Base-by-base conservation (phyloP, 2,888 invertebrate genomes). In the Drosophila anomalata region DNA sequence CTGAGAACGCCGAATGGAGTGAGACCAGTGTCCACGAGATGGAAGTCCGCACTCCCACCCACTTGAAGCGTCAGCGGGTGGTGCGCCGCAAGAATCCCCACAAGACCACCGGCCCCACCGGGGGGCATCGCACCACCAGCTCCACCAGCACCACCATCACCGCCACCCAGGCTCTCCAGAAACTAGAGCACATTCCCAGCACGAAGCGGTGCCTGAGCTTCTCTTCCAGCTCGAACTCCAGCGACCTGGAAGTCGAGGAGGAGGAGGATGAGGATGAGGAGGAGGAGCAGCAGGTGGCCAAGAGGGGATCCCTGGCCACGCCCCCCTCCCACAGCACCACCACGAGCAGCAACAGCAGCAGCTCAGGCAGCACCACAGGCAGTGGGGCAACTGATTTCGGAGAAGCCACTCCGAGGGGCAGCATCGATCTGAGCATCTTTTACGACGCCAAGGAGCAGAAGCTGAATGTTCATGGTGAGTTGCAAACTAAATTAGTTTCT, bases 401-500 rank as follows among this genome's bases (percentile, higher is more conserved):
- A 17, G 6, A 44, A 26, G 47, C 48, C 72, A 41, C 39, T 5
- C 36, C 36, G n/a, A 58, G 88, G 76, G 95, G 94, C 24, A 94
- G 94, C 3, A 93, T 95, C 78, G 95, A 95, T 81, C 91, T 95
- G 80, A 94, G 94, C 87, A 93, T 94, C 66, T 91, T 53, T 4
- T 83, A 74, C 51, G 61, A 92, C 42, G 92, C 92, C 24, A 93
- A 93, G 36, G 93, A 93, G 75, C 93, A 94, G 73, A 92, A 93
- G 63, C 93, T 95, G 88, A 94, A 94, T 92, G 94, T 95, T 84
- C 94, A 94, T 92, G 95, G 95, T 95, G 92, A 94, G 94, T 94
- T 89, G 79, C 85, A 82, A 24, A 17, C 11, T 9, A 14, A 8
- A 14, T 12, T 7, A 39, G 14, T 14, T 14, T 12, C 2, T 29